Evolutionary conservation across 1,140 invertebrate genomes (phyloP), one percentile per base, ranked within the genome.

Genomic region (Temnothorax longispinosus): DNA sequence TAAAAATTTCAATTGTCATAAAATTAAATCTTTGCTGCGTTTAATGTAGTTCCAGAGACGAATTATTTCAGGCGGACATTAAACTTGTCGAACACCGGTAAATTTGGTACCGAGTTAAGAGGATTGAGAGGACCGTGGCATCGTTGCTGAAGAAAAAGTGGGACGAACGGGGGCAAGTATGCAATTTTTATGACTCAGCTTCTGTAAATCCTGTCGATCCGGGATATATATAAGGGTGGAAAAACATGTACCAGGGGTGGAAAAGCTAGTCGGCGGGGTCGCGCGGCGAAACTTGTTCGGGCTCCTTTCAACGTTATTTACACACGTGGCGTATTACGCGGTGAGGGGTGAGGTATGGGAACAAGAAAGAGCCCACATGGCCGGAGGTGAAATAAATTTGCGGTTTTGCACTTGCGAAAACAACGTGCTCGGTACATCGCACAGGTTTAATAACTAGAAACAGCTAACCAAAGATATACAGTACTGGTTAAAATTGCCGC

Each of bases 101-200:
- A 41, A 74, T 74, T 74, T 60, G 10, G 35, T 58, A 27, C 35
- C 80, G 80, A n/a, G 54, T 74, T 74, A 74, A 82, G 67, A 44
- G 77, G 64, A 60, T 74, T 21, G 41, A 44, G 27, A 60, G 80
- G 6, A 15, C 11, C 2, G 27, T 27, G 60, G 60, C 1, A 41
- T 54, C 54, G 41, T 60, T 72, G 41, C 54, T 74, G 27, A 27
- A 84, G 41, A 62, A 54, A 84, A 84, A 84, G 41, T 75, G n/a
- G 80, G 2, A 75, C 54, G 44, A 38, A 32, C 38, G 80, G 13
- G 54, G 69, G 69, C 69, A 62, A 41, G 54, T 62, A 60, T 84
- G 80, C 80, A 84, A 84, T 84, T 75, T 84, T 84, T 75, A 84
- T 60, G 62, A 75, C 80, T 75, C 56, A 13, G 13, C 41, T 84